Evolutionary conservation across 2,113 vertebrate genomes (phyloP), one percentile per base, ranked within the genome.

Genomic region (Vulpes lagopus): DNA sequence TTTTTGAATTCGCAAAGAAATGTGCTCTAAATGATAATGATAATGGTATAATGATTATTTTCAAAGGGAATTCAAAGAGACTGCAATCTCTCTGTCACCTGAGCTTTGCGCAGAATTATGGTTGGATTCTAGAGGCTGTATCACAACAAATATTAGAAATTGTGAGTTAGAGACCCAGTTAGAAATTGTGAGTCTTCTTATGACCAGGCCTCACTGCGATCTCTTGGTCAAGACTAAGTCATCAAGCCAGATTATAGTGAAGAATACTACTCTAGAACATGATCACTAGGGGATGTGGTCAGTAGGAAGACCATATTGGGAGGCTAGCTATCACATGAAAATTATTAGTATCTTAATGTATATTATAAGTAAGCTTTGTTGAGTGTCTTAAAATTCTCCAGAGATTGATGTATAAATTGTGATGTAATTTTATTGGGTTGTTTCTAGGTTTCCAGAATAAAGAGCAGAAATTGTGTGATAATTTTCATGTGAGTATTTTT

Each of bases 21-120:
- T 85, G 35, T 35, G 38, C 89, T 92, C 23, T 69, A 94, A 93
- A 79, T 95, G 53, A 91, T 96, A 85, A 93, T 92, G 69, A 87
- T 96, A 97, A 80, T 89, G 14, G 4, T 65, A 2, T 92, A 89
- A 96, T 97, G 80, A 94, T 95, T 94, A 92, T 95, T 97, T 96
- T 96, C 53, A 86, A 94, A 51, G 67, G 32, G 32, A 90, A 53
- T 65, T 65, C n/a, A 35, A 35, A 17, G 20, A 69, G 67, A 35
- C 25, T 38, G 59, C 27, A 15, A 92, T 30, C 7, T 74, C 38
- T 20, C 0, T 5, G 25, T 78, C 55, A 9, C 32, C 57, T 51
- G 3, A 14, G n/a, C 17, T 83, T 89, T 43, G 43, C 57, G 53
- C 0, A 38, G 57, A 49, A 69, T 57, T 81, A 8, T 62, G 53